Conservation (phyloP, 2,888 invertebrate species). For the Macaria notata region DNA sequence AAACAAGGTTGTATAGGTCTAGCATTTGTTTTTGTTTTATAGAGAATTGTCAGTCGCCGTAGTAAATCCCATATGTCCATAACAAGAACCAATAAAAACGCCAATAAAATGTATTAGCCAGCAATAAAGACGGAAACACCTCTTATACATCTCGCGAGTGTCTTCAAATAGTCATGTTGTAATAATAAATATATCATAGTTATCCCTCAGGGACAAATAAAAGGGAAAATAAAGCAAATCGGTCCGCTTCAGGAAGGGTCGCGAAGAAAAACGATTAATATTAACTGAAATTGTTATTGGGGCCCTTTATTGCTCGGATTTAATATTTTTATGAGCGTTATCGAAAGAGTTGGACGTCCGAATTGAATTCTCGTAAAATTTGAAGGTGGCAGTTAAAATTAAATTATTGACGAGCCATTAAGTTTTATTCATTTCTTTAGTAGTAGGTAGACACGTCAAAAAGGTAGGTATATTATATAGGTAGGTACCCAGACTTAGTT, state of each 20-base stretch:
- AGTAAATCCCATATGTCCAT: slow-evolving; percentile 2
- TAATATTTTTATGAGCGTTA: slow-evolving; percentile 74
- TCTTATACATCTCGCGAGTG: slow-evolving; percentile 74
- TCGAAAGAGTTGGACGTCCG: slow-evolving; percentile 67
- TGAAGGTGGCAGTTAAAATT: slow-evolving; percentile 41
- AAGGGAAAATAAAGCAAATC: slow-evolving; percentile 80
- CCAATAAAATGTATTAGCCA: slow-evolving; percentile 43
- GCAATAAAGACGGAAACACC: slow-evolving; percentile 52
- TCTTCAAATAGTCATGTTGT: slow-evolving; percentile 67
- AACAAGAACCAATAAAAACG: slow-evolving; percentile 40
- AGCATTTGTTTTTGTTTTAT: neutral
- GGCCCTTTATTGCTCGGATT: slow-evolving; percentile 65
- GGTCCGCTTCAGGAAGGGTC: slow-evolving; percentile 69
- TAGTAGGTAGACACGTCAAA: no score
- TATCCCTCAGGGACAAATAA: slow-evolving; percentile 72
- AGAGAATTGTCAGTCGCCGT: neutral
- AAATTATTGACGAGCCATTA: slow-evolving; percentile 37
- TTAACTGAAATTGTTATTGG: slow-evolving; percentile 79
- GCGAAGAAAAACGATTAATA: slow-evolving; percentile 81
- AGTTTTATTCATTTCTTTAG: slow-evolving; percentile 2
- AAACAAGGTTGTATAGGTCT: no score
- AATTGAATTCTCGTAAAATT: slow-evolving; percentile 56
- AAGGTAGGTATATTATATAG: no score
- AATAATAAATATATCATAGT: slow-evolving; percentile 81
- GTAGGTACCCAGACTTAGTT: no score